phyloP scores from a whole-genome alignment of 2,888 invertebrate species.

The Drosophila bunnanda region DNA sequence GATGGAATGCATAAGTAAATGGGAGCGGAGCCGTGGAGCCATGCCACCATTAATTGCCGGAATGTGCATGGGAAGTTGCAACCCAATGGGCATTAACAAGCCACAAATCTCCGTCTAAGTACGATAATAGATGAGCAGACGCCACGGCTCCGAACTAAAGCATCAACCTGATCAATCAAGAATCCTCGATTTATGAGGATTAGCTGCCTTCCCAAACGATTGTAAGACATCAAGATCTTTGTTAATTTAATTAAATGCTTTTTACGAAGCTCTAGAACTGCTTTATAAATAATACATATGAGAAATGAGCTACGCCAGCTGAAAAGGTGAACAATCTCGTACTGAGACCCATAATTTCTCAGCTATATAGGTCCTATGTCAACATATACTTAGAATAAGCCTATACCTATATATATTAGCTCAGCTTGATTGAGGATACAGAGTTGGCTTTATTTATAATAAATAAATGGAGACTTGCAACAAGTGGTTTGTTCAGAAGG shows the following conservation, averaged over 20 bases:
- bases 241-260: background rate
- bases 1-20: slow-evolving; percentile 29
- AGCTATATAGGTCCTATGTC: too few relatives aligned
- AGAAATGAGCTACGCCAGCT: background rate
- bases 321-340: background rate
- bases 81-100: slow-evolving; percentile 17
- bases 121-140: background rate
- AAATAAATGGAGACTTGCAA: too few relatives aligned
- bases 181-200: too few relatives aligned
- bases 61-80: slow-evolving; percentile 17
- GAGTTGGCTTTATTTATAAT: too few relatives aligned
- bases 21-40: slow-evolving; percentile 1
- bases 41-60: slow-evolving; percentile 1
- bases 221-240: too few relatives aligned
- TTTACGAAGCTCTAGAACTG: background rate
- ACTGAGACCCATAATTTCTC: background rate
- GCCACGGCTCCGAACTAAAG: background rate
- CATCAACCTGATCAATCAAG: background rate
- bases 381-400: too few relatives aligned
- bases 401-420: too few relatives aligned
- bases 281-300: background rate
- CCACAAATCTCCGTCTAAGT: slow-evolving; percentile 11
- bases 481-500: too few relatives aligned
- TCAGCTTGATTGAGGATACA: too few relatives aligned
- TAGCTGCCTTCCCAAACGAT: background rate